Evolutionary conservation across 2,888 invertebrate genomes (phyloP).

Genomic region (Cremastinae sp.): DNA sequence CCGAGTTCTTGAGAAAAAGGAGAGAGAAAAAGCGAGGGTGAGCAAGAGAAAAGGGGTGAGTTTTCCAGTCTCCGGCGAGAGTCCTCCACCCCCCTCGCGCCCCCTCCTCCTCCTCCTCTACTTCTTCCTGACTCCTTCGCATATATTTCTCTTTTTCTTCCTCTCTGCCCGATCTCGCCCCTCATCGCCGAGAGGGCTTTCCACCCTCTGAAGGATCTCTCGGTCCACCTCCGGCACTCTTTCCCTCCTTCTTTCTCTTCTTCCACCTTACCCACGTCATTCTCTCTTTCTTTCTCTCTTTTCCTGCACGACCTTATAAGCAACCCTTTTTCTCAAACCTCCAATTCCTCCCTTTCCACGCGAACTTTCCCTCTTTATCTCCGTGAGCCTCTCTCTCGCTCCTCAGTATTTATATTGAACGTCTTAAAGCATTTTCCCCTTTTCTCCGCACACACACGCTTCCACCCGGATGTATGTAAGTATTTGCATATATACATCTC

Average conservation of each 20-base stretch:
- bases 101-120: slow-evolving; percentile 56
- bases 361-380: slow-evolving; percentile 32
- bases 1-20: too few species aligned
- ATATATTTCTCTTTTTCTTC: slow-evolving; percentile 64
- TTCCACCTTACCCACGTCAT: slow-evolving; percentile 37
- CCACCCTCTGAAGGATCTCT: slow-evolving; percentile 61
- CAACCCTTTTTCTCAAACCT: slow-evolving; percentile 79
- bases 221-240: slow-evolving; percentile 58
- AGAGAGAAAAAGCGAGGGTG: too few species aligned
- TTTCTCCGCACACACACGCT: slow-evolving; percentile 48
- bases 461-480: neutral
- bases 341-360: slow-evolving; percentile 22
- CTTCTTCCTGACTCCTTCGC: slow-evolving; percentile 55
- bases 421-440: slow-evolving; percentile 79
- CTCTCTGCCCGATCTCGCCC: slow-evolving; percentile 36
- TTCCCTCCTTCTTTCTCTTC: slow-evolving; percentile 34
- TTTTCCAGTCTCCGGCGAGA: slow-evolving; percentile 76
- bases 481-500: neutral
- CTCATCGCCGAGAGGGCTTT: slow-evolving; percentile 63
- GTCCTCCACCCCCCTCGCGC: slow-evolving; percentile 53
- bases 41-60: slow-evolving; percentile 78
- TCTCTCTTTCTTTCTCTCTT: slow-evolving; percentile 45
- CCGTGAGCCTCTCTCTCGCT: slow-evolving; percentile 53
- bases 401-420: slow-evolving; percentile 79
- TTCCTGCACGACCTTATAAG: slow-evolving; percentile 71